phyloP scores from a whole-genome alignment of 2,113 vertebrate genomes.

The Pampusana beccarii region DNA sequence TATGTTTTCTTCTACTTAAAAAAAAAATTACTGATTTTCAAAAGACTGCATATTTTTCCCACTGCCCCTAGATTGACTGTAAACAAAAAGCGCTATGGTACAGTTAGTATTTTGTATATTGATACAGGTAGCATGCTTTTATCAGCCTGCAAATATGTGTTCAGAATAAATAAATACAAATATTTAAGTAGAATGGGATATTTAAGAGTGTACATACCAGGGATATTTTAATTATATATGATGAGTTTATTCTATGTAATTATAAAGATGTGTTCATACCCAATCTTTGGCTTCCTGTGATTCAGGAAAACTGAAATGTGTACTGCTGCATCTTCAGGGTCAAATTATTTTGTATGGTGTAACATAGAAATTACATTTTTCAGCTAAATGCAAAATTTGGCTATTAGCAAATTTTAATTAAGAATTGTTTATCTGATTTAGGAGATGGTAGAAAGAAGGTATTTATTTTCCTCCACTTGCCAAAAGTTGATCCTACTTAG shows the following conservation, averaged over 20 bases:
- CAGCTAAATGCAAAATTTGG: conserved; percentile 32
- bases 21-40: background rate
- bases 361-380: background rate
- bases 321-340: conserved; percentile 17
- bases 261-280: background rate
- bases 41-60: background rate
- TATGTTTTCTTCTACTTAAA: background rate
- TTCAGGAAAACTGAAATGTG: background rate
- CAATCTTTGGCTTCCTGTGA: background rate
- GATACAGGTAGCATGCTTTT: background rate
- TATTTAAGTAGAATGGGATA: background rate
- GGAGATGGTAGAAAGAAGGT: conserved; percentile 45
- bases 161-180: background rate
- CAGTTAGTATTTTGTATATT: background rate
- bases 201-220: background rate
- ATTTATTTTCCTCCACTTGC: conserved; percentile 74
- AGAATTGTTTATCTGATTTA: conserved; percentile 52
- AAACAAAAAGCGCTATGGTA: background rate
- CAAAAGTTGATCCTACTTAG: conserved; percentile 82
- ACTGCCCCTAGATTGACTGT: background rate
- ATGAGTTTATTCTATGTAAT: background rate
- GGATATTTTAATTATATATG: conserved; percentile 6
- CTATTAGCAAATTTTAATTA: conserved; percentile 65
- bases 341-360: background rate
- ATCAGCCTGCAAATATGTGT: background rate